phyloP scores from a whole-genome alignment of 2,113 vertebrate genomes.

The Peromyscus polionotus region DNA sequence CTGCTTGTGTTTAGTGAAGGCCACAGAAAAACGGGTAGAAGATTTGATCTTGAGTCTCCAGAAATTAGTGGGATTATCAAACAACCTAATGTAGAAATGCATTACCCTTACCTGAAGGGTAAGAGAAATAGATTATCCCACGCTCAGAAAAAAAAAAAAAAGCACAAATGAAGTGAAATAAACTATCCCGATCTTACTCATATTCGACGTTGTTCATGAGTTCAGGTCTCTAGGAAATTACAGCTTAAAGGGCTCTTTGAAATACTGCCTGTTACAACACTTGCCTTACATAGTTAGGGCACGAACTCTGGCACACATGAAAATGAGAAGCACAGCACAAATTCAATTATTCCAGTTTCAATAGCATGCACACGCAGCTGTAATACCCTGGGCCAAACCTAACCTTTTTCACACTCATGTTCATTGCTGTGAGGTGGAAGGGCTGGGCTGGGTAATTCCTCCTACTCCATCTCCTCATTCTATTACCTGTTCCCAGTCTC shows the following conservation, averaged over 20 bases:
- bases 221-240: background rate
- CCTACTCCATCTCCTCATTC: background rate
- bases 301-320: constrained; percentile 17
- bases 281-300: constrained; percentile 12
- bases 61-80: constrained; percentile 68
- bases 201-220: background rate
- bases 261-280: background rate
- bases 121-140: constrained; percentile 42
- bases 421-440: background rate
- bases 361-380: background rate
- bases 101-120: background rate
- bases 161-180: constrained; percentile 21
- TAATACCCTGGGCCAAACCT: constrained; percentile 45
- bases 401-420: constrained; percentile 39
- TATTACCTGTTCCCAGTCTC: background rate
- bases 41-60: constrained; percentile 34
- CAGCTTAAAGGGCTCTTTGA: constrained; percentile 17
- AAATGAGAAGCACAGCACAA: constrained; percentile 58
- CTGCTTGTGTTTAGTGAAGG: constrained; percentile 38
- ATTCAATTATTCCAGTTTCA: constrained; percentile 59
- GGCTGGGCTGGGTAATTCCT: background rate
- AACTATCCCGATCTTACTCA: background rate
- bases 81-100: constrained; percentile 5
- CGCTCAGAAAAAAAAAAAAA: constrained; percentile 49
- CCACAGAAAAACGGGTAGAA: constrained; percentile 61